These are phyloP conservation scores for Turnix velox DNA, from an alignment of 2,113 vertebrate genomes.

Conservation along the genomic window DNA sequence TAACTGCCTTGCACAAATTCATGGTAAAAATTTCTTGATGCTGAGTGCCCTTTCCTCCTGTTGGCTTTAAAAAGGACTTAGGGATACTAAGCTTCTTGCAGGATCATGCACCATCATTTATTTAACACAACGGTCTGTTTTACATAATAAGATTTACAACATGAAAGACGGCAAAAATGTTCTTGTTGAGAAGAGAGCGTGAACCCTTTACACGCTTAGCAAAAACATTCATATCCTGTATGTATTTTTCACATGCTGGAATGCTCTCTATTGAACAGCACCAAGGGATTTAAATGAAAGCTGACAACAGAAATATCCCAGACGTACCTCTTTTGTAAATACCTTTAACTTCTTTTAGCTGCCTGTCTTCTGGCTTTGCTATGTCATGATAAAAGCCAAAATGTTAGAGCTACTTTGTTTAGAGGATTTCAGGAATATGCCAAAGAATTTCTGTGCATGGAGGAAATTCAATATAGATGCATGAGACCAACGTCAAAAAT, in stretches of 20 bases:
- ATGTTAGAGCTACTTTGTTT: neutral
- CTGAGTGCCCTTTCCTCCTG: neutral
- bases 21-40: neutral
- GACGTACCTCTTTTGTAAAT: neutral
- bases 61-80: conserved; percentile 13
- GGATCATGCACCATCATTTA: conserved; percentile 41
- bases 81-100: neutral
- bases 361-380: neutral
- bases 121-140: conserved; percentile 47
- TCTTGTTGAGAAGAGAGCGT: conserved; percentile 19
- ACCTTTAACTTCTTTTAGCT: conserved; percentile 37
- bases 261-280: neutral
- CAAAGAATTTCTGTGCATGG: neutral
- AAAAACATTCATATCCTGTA: conserved; percentile 3
- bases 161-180: conserved; percentile 42
- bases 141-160: conserved; percentile 51
- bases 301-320: conserved; percentile 44
- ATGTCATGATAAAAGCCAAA: neutral
- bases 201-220: conserved; percentile 27
- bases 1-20: neutral
- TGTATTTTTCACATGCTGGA: neutral
- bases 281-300: conserved; percentile 40
- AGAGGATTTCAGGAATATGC: neutral
- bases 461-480: neutral
- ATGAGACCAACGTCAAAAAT: neutral